A percentile compares a stretch with the other conserved stretches of the same genome.
Conservation (phyloP, 2,797 vertebrate species). For the Urosaurus nigricauda region DNA sequence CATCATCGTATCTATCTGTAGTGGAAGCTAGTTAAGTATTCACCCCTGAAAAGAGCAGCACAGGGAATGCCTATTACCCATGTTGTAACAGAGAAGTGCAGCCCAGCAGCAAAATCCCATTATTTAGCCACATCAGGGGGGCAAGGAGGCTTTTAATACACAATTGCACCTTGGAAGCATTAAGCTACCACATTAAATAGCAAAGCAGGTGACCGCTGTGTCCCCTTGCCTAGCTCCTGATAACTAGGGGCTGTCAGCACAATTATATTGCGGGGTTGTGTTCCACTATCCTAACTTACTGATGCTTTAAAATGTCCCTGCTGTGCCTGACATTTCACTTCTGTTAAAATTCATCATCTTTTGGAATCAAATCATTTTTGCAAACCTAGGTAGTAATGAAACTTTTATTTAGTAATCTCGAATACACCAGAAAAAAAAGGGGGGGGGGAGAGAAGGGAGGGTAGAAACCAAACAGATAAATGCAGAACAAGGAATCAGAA, state of each 20-base stretch:
- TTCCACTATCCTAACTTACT: conserved; percentile 49
- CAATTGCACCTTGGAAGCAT: conserved; percentile 55
- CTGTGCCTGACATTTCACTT: conserved; percentile 71
- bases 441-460: not conserved
- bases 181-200: conserved; percentile 61
- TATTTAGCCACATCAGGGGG: conserved; percentile 37
- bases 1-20: not conserved
- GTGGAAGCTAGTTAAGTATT: not conserved
- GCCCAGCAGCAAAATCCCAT: conserved; percentile 36
- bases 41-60: not conserved
- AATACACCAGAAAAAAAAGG: conserved; percentile 1
- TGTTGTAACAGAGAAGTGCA: conserved; percentile 30
- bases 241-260: conserved; percentile 18
- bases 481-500: conserved; percentile 42
- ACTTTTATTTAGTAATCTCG: conserved; percentile 68
- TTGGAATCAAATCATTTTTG: conserved; percentile 56
- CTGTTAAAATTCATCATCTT: conserved; percentile 69
- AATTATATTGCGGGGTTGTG: conserved; percentile 43
- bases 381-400: conserved; percentile 64
- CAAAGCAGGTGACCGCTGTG: conserved; percentile 61
- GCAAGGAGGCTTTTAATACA: conserved; percentile 60
- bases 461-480: conserved; percentile 12
- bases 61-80: conserved; percentile 29
- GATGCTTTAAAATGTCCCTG: conserved; percentile 59
- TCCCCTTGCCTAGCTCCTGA: conserved; percentile 45